Conservation (phyloP, 2,113 vertebrate genomes). For the Rhea americana region DNA sequence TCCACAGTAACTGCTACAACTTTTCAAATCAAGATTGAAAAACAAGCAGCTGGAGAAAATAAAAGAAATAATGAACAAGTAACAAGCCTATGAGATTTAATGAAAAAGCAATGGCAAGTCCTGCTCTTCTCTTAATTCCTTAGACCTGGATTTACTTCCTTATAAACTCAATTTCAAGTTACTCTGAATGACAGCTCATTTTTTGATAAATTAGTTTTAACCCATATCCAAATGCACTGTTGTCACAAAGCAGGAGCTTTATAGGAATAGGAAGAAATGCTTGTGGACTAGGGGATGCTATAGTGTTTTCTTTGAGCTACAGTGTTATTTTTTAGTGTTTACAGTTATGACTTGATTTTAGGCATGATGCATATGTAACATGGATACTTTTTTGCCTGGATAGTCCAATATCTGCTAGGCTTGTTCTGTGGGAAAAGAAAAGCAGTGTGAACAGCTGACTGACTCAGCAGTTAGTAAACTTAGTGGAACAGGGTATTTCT, state of each 20-base stretch:
- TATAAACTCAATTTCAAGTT: background rate
- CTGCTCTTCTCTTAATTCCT: background rate
- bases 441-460: background rate
- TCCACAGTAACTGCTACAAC: background rate
- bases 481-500: background rate
- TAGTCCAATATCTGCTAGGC: background rate
- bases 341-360: background rate
- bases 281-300: rapidly evolving
- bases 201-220: background rate
- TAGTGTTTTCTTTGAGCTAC: background rate
- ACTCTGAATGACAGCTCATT: background rate
- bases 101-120: background rate
- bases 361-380: background rate
- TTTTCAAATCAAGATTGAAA: background rate
- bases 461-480: constrained; percentile 11
- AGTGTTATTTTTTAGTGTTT: background rate
- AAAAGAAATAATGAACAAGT: background rate
- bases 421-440: background rate
- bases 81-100: background rate
- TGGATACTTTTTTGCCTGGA: background rate
- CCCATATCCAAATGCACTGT: background rate
- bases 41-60: background rate
- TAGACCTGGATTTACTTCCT: background rate
- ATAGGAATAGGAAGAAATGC: background rate
- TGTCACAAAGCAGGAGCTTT: background rate